phyloP scores from a whole-genome alignment of 1,140 invertebrate species.

The Venturia canescens region DNA sequence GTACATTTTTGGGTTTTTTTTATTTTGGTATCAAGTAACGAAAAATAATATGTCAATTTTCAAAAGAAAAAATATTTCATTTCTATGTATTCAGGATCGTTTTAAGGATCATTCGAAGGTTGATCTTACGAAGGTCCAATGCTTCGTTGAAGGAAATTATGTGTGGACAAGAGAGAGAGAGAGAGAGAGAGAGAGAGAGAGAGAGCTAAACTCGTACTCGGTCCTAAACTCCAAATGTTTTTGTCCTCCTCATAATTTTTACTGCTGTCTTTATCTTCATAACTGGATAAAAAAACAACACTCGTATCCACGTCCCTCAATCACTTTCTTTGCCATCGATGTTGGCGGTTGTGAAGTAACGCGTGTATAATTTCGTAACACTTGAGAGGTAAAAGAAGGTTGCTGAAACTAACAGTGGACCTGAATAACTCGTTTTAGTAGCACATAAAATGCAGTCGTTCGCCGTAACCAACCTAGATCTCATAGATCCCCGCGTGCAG shows the following conservation, averaged over 20 bases:
- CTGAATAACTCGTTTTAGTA: constrained; percentile 19
- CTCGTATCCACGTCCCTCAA: no score
- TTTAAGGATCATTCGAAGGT: background rate
- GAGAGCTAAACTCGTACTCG: background rate
- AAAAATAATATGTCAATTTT: no score
- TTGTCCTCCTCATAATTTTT: background rate
- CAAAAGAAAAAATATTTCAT: no score
- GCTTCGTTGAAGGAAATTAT: background rate
- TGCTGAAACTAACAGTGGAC: constrained; percentile 49
- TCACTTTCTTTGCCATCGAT: no score
- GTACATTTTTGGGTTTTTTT: no score
- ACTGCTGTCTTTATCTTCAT: constrained; percentile 3
- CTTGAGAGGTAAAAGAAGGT: background rate
- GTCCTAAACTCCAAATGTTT: background rate
- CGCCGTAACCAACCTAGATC: background rate
- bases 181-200: no score
- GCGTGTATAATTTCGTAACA: constrained; percentile 39
- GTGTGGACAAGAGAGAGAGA: background rate
- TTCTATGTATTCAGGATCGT: background rate
- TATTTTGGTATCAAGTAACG: no score
- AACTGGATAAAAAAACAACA: no score
- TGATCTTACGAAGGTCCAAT: background rate
- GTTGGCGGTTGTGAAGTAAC: background rate
- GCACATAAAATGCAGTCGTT: constrained; percentile 29
- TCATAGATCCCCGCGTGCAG: no score